Conservation (phyloP, 2,797 vertebrate species). For the Tokudaia muenninki region DNA sequence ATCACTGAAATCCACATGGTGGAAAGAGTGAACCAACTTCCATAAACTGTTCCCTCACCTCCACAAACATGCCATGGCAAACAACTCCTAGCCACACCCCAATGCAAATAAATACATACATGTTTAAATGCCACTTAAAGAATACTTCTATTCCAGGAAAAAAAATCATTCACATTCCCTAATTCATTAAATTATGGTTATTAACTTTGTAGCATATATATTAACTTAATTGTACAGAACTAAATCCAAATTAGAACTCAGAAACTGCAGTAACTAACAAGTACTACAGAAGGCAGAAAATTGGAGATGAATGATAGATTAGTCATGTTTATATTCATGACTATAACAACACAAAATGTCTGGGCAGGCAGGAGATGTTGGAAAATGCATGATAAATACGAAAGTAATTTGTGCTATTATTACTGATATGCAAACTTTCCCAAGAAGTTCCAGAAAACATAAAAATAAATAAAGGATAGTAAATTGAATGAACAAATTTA, state of each 20-base stretch:
- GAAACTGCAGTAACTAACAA: not conserved
- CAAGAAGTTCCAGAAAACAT: not conserved
- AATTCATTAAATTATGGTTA: not conserved
- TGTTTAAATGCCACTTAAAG: not conserved
- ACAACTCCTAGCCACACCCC: not conserved
- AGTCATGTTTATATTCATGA: conserved; percentile 12
- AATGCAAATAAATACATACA: too few species aligned
- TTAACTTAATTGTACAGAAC: not conserved
- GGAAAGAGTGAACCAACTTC: not conserved
- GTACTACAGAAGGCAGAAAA: not conserved
- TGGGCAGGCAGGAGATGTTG: not conserved
- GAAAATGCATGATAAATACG: not conserved
- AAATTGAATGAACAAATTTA: conserved; percentile 36
- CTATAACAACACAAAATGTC: not conserved
- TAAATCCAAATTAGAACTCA: conserved; percentile 7
- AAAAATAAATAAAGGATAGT: not conserved
- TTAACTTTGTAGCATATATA: not conserved
- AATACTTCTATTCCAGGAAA: not conserved
- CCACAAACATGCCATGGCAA: not conserved
- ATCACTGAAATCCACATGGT: too few species aligned
- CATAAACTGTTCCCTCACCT: not conserved
- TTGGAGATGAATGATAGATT: not conserved
- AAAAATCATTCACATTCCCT: not conserved
- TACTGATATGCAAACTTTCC: not conserved
- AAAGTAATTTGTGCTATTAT: not conserved